Evolutionary conservation across 1,140 invertebrate genomes (phyloP).

Genomic region (Halesus radiatus): DNA sequence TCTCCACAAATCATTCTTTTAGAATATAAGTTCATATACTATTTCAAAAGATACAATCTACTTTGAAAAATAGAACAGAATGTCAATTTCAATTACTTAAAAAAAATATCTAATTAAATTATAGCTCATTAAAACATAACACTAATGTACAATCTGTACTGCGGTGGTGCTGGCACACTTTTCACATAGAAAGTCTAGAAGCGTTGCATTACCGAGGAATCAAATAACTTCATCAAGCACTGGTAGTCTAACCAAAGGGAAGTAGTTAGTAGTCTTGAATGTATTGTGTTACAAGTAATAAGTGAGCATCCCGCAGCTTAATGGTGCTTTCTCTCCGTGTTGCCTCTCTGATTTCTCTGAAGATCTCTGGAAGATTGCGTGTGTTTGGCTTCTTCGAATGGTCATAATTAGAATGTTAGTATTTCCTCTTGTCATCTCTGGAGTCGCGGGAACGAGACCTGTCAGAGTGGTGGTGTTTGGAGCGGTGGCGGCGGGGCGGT

Average conservation of each 20-base stretch:
- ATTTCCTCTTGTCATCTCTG: slow-evolving; percentile 68
- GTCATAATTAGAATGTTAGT: slow-evolving; percentile 55
- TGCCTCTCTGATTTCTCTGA: not conserved
- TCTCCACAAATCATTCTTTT: too few relatives aligned
- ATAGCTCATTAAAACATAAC: not conserved
- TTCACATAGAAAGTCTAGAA: not conserved
- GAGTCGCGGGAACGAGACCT: slow-evolving; percentile 65
- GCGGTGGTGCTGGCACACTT: not conserved
- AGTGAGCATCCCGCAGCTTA: not conserved
- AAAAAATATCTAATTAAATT: not conserved
- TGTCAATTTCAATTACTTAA: not conserved
- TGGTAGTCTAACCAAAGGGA: not conserved
- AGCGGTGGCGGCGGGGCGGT: slow-evolving; percentile 49
- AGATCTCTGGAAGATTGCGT: not conserved
- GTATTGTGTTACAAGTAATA: not conserved
- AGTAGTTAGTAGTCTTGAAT: not conserved
- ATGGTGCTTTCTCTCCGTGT: not conserved
- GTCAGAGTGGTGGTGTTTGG: slow-evolving; percentile 70
- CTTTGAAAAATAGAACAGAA: not conserved
- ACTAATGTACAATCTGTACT: not conserved
- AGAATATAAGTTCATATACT: too few relatives aligned
- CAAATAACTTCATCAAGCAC: not conserved
- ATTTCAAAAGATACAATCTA: not conserved
- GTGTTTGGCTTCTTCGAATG: not conserved
- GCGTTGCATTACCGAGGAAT: not conserved